Percentiles rank a stretch among this genome's conserved stretches.
Evolutionary conservation across 2,888 invertebrate genomes (phyloP).

Genomic region (Craniophora ligustri): DNA sequence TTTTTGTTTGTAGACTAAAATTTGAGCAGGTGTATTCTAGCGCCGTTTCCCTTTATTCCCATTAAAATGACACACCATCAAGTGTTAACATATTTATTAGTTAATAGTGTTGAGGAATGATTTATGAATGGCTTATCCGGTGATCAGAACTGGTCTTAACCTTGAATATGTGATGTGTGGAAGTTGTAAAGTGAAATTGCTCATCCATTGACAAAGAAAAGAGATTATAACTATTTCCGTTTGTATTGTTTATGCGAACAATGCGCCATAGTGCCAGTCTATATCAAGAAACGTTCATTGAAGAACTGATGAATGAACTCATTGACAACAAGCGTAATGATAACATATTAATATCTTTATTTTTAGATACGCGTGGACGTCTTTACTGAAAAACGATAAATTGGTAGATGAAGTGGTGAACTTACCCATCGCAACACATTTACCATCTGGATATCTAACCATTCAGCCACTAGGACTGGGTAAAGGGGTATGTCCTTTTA

Average conservation of each 20-base stretch:
- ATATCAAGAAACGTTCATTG: slow-evolving; percentile 5
- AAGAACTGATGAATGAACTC: neutral
- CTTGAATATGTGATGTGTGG: no score
- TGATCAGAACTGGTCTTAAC: no score
- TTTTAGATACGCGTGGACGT: slow-evolving; percentile 95
- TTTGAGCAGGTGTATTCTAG: no score
- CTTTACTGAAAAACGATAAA: slow-evolving; percentile 94
- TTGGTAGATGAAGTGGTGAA: slow-evolving; percentile 94
- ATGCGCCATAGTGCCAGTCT: slow-evolving; percentile 15
- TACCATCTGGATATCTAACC: slow-evolving; percentile 96
- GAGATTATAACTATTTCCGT: slow-evolving; percentile 7
- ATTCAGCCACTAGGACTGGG: slow-evolving; percentile 96
- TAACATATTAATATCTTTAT: slow-evolving; percentile 5
- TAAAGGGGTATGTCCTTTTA: slow-evolving; percentile 91
- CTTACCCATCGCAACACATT: slow-evolving; percentile 95
- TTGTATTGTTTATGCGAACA: slow-evolving; percentile 31
- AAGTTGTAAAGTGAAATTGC: neutral
- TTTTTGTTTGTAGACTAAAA: no score
- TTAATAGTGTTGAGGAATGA: no score
- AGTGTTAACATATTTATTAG: no score
- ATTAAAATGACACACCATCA: no score
- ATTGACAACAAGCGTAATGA: neutral
- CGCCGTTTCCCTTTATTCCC: no score
- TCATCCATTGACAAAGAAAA: neutral
- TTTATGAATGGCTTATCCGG: no score